These are phyloP conservation scores for Helostoma temminkii DNA, from an alignment of 2,797 vertebrate genomes.

Conservation along the genomic window DNA sequence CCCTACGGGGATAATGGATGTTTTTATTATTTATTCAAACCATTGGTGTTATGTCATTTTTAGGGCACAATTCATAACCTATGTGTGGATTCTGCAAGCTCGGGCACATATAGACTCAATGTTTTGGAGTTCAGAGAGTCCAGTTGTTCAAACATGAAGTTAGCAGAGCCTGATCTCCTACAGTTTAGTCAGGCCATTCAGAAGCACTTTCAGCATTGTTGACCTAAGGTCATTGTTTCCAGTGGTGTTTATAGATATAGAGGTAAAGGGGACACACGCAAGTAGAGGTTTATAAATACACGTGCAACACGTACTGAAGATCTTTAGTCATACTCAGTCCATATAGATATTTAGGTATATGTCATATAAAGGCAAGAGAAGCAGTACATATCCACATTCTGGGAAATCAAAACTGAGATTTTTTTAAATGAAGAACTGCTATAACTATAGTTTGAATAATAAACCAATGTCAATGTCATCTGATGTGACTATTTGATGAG, in stretches of 20 bases:
- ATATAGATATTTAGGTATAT: too few relatives aligned
- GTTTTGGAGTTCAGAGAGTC: conserved; percentile 35
- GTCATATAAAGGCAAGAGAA: too few relatives aligned
- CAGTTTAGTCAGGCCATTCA: conserved; percentile 36
- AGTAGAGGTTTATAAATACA: conserved; percentile 7
- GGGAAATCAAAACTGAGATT: too few relatives aligned
- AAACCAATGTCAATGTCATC: too few relatives aligned
- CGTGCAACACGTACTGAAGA: not conserved
- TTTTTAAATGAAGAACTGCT: too few relatives aligned
- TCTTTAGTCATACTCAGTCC: not conserved
- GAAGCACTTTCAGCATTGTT: conserved; percentile 43
- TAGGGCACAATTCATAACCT: conserved; percentile 1
- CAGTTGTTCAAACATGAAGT: conserved; percentile 40
- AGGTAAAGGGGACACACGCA: conserved; percentile 21
- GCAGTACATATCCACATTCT: too few relatives aligned
- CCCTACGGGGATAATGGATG: too few relatives aligned
- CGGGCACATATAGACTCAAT: conserved; percentile 33
- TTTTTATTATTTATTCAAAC: too few relatives aligned
- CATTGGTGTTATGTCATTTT: too few relatives aligned
- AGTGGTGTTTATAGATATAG: conserved; percentile 26
- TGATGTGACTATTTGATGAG: too few relatives aligned
- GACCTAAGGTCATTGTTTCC: conserved; percentile 57
- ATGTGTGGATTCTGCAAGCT: conserved; percentile 21
- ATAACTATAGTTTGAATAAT: too few relatives aligned
- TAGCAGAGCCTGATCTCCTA: conserved; percentile 49